Evolutionary conservation across 2,888 invertebrate genomes (phyloP).

Genomic region (Eristalis arbustorum): DNA sequence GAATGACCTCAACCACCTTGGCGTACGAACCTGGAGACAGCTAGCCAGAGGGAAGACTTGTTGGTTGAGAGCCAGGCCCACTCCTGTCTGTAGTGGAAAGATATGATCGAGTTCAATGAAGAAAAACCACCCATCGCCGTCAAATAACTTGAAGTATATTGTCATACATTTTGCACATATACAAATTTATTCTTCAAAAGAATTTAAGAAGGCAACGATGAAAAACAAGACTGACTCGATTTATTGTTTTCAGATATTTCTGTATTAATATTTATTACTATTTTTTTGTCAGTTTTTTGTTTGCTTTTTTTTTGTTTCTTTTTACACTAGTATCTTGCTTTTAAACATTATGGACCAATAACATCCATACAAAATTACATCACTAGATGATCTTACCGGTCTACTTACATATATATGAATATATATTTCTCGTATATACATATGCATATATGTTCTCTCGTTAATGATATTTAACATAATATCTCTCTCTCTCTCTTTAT

Average conservation of each 20-base stretch:
- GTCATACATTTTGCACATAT: not conserved
- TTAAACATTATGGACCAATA: constrained; percentile 52
- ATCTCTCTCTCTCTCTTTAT: not conserved
- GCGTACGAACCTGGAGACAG: too few species aligned
- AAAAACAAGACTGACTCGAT: not conserved
- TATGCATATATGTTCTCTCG: constrained; percentile 15
- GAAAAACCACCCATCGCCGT: not conserved
- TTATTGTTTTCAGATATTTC: constrained; percentile 27
- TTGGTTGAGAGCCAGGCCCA: too few species aligned
- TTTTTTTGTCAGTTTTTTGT: constrained; percentile 12
- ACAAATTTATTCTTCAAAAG: constrained; percentile 16
- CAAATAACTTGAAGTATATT: not conserved
- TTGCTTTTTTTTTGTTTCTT: too few species aligned
- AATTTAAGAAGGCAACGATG: not conserved
- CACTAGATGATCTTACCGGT: constrained; percentile 46
- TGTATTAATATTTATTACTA: constrained; percentile 25
- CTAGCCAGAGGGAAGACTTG: too few species aligned
- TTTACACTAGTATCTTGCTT: constrained; percentile 24
- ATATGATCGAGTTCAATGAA: not conserved
- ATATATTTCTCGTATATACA: constrained; percentile 15
- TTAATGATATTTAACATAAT: not conserved
- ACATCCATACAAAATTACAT: constrained; percentile 64
- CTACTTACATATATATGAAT: constrained; percentile 39
- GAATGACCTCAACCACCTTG: too few species aligned
- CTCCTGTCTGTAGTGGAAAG: too few species aligned